Base-by-base conservation (phyloP, 2,113 vertebrate species). In the Pavo muticus region DNA sequence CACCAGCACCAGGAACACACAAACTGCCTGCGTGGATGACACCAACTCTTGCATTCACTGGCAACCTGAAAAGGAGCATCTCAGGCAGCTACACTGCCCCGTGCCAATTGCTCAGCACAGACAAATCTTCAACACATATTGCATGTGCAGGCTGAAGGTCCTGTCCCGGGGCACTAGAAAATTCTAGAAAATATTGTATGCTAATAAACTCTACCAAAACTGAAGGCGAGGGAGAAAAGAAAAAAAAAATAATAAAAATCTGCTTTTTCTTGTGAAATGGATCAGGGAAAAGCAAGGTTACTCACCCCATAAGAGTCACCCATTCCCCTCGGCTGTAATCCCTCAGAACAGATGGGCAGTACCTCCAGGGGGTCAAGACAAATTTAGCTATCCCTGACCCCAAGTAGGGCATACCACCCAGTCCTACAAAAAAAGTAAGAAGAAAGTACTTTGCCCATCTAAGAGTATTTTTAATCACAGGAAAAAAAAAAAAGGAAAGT, bases 371-470 rank as follows among this genome's bases (percentile, higher is more conserved):
- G 92, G 83, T 81, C 93, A 95, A 93, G 76, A 92, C 84, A 92
- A 95, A 93, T 47, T 95, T 93, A 93, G 90, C 79, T 81, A 95
- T 79, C 61, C 74, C 44, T 96, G 84, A 86, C 92, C 94, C 84
- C 93, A 96, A 97, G 95, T 17, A 94, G 90, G 87, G 95, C 84
- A 96, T 96, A 97, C 95, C 96, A 97, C 90, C 94, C 32, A 97
- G 84, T 93, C 88, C 91, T 87, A 91, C 48, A 93, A 95, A 69
- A 82, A 78, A 80, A 72, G 80, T 85, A 90, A 90, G 96, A 94
- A 94, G 81, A 92, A 93, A 96, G 87, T 75, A 90, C 77, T 96
- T 92, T 84, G 95, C 95, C 94, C 71, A 94, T 68, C 94, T 91
- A 96, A 82, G 68, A 93, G 72, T 61, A 54, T n/a, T 92, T 90